Evolutionary conservation across 2,113 vertebrate genomes (phyloP).

Genomic region (Neodon shergylaensis): DNA sequence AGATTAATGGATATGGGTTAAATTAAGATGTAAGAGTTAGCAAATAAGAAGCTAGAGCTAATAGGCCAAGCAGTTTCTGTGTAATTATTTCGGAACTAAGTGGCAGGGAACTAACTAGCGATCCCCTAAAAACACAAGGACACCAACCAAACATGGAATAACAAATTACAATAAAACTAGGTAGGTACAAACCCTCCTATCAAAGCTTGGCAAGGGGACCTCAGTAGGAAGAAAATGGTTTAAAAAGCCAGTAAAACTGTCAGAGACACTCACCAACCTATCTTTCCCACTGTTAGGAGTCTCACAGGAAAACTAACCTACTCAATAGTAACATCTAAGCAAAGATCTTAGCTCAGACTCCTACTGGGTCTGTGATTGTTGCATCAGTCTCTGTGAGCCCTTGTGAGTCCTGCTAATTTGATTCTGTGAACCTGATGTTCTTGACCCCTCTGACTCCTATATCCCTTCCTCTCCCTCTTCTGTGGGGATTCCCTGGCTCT

Average conservation of each 20-base stretch:
- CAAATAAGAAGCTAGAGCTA: too few species aligned
- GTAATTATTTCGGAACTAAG: too few species aligned
- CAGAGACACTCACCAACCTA: background rate
- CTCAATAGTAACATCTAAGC: background rate
- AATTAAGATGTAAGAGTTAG: too few species aligned
- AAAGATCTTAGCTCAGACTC: too few species aligned
- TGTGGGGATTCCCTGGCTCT: background rate
- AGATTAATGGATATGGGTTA: too few species aligned
- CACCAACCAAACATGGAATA: background rate
- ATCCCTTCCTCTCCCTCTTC: background rate
- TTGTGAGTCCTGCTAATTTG: background rate
- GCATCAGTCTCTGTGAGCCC: background rate
- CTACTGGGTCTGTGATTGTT: background rate
- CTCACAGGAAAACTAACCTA: background rate
- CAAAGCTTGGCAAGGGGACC: background rate
- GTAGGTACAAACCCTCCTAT: background rate
- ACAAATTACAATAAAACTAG: background rate
- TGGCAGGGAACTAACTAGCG: too few species aligned
- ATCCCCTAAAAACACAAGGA: too few species aligned
- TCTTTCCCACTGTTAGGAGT: background rate
- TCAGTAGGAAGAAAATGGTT: background rate
- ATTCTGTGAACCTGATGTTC: background rate
- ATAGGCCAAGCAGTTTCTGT: too few species aligned
- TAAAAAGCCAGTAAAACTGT: background rate
- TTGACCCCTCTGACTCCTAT: background rate